Evolutionary conservation across 2,113 vertebrate species (phyloP).

Genomic region (Gnathonemus echidnorhynchus): DNA sequence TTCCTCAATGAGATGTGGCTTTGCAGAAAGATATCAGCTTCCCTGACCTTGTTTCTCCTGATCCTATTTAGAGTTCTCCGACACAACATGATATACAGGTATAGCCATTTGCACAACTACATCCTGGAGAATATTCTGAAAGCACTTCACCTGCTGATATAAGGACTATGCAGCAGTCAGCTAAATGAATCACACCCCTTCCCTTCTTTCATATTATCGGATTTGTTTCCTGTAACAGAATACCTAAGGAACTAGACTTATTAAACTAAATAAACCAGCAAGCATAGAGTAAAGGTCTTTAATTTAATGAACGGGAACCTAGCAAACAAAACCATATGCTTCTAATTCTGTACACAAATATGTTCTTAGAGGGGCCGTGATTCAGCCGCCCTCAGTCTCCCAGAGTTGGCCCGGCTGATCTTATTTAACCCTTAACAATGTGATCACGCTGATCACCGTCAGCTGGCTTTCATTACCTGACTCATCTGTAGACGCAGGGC

Average conservation of each 20-base stretch:
- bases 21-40: not conserved
- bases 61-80: not conserved
- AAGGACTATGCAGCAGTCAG: not conserved
- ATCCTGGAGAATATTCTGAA: not conserved
- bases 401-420: not conserved
- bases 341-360: not conserved
- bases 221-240: not conserved
- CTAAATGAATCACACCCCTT: not conserved
- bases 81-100: not conserved
- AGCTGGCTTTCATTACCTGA: conserved; percentile 1
- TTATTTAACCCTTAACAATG: not conserved
- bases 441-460: not conserved
- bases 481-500: not conserved
- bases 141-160: not conserved
- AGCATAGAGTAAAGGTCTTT: not conserved
- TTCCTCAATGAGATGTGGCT: not conserved
- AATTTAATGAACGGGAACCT: not conserved
- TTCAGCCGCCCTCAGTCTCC: not conserved
- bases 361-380: not conserved
- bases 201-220: not conserved
- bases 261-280: not conserved
- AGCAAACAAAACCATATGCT: not conserved
- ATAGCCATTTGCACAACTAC: not conserved
- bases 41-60: not conserved
- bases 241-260: not conserved